Evolutionary conservation across 2,888 invertebrate genomes (phyloP).

Genomic region (Aelia acuminata): DNA sequence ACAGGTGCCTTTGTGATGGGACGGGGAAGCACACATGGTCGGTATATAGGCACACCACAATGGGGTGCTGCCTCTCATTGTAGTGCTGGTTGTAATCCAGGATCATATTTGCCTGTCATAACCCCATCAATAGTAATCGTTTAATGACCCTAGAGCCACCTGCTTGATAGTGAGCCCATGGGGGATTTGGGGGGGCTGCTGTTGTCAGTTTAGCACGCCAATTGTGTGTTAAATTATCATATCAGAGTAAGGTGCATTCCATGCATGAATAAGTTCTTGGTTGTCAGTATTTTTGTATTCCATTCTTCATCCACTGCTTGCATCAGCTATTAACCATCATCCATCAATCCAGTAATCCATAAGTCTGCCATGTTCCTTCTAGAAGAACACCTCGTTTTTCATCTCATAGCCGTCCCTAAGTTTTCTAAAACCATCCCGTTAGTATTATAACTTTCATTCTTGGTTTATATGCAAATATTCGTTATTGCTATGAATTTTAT

Average conservation of each 20-base stretch:
- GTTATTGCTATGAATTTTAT: no score
- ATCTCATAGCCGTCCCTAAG: no score
- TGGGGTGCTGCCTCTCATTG: neutral
- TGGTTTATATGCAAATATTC: no score
- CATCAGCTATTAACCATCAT: no score
- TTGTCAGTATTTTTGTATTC: no score
- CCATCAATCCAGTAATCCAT: no score
- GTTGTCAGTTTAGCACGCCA: neutral
- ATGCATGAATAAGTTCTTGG: neutral
- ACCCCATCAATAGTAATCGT: conserved; percentile 39
- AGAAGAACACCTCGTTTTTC: no score
- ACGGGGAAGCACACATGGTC: conserved; percentile 1
- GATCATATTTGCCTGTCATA: conserved; percentile 56
- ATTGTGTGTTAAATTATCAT: neutral
- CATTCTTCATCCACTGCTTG: no score
- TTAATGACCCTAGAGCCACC: conserved; percentile 1
- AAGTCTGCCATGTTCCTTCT: no score
- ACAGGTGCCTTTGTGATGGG: conserved; percentile 15
- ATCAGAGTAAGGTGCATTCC: neutral
- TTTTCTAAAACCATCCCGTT: no score
- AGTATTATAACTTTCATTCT: no score
- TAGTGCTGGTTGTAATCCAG: conserved; percentile 23
- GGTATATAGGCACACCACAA: neutral
- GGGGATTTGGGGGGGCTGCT: neutral
- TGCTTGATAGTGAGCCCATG: neutral